Base-by-base conservation (phyloP, 2,888 invertebrate genomes). In the Cremastinae sp. region DNA sequence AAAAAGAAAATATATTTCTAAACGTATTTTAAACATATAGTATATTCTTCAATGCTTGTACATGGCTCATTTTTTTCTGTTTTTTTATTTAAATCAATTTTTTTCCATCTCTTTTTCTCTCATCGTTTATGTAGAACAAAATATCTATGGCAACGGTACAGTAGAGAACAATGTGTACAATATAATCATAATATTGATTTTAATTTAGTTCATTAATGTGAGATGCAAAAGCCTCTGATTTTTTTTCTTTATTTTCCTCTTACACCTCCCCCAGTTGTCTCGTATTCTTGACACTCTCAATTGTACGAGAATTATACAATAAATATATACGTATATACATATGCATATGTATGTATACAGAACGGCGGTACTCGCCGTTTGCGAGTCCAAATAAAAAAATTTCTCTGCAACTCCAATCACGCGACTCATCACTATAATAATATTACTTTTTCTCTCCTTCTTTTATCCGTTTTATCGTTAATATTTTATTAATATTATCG, bases 101-200 rank as follows among this genome's bases (percentile, higher is more conserved):
- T 70, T 58, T 83, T 83, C 41, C 77, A 72, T 73, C 71, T 78
- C 68, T 76, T 61, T 70, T 73, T 74, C 79, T 84, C 64, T 65
- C 73, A 53, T 76, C 75, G 72, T 79, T 79, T 28, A 78, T 84
- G 84, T 88, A 88, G 88, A 88, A 89, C 85, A 89, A 88, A 89
- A 89, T 89, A 89, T 85, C 88, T 87, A 89, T 87, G 86, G 87
- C 85, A 86, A 87, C 86, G 84, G 84, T 88, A 87, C 85, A 86
- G 82, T 85, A 82, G 83, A 86, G 84, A 85, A 87, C 83, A 85
- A 77, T 76, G 83, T 87, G 84, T 84, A 87, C 84, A 85, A 86
- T 85, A 85, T 83, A 76, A 84, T 85, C 79, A 78, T 82, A 81
- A 82, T 83, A 82, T 82, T 80, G 81, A 82, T 64, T 64, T n/a